A percentile compares a stretch with the other conserved stretches of the same genome.
Conservation (phyloP, 2,888 invertebrate species). For the Drosophila neotestacea region DNA sequence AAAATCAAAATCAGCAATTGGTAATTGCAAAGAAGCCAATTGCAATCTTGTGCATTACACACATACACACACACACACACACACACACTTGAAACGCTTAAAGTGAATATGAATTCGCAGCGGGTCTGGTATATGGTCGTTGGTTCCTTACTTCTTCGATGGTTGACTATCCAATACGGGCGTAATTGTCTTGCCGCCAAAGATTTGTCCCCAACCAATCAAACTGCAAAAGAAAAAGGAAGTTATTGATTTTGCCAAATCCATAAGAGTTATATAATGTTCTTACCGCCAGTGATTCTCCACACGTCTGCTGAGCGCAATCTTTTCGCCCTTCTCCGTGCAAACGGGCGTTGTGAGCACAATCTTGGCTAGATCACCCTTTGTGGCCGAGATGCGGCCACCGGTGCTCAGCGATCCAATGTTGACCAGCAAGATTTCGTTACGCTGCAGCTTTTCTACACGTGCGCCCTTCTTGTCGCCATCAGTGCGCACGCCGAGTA, state of each 20-base stretch:
- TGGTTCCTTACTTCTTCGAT: constrained; percentile 60
- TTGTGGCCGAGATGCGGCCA: constrained; percentile 96
- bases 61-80: constrained; percentile 26
- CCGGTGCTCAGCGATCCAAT: constrained; percentile 99
- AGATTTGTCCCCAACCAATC: constrained; percentile 99
- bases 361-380: constrained; percentile 98
- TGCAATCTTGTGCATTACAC: constrained; percentile 30
- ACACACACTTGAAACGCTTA: constrained; percentile 47
- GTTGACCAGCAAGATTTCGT: constrained; percentile 98
- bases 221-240: constrained; percentile 87
- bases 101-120: constrained; percentile 50
- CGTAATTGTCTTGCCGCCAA: constrained; percentile 97
- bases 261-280: neutral
- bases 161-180: constrained; percentile 86
- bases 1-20: constrained; percentile 43
- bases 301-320: constrained; percentile 98
- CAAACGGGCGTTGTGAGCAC: constrained; percentile 98
- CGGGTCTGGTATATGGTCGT: constrained; percentile 32
- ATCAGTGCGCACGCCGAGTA: constrained; percentile 98
- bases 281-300: constrained; percentile 99
- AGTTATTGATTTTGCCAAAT: neutral
- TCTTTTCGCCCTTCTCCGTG: constrained; percentile 99
- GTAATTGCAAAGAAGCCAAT: constrained; percentile 18
- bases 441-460: constrained; percentile 95
- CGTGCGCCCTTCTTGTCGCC: constrained; percentile 99